Percentiles rank a stretch among this genome's conserved stretches.
phyloP scores from a whole-genome alignment of 2,113 vertebrate genomes.

The Axis porcinus region DNA sequence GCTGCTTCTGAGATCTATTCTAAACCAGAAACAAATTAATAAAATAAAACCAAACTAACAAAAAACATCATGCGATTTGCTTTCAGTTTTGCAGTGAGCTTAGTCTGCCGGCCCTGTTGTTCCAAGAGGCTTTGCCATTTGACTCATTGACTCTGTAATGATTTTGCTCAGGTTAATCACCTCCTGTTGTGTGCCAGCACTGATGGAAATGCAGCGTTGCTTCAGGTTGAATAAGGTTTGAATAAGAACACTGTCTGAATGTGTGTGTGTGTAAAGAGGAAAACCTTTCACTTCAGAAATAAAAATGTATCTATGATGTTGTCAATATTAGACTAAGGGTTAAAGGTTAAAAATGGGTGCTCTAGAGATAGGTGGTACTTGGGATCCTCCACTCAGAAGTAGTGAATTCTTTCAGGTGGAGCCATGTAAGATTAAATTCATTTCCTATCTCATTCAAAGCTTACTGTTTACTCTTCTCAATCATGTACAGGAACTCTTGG shows the following conservation, averaged over 20 bases:
- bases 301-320: not conserved
- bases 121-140: not conserved
- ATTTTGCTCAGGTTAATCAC: not conserved
- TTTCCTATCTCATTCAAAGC: not conserved
- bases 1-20: not conserved
- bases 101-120: not conserved
- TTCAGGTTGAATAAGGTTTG: not conserved
- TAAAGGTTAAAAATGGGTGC: not conserved
- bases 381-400: not conserved
- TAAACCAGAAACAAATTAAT: not conserved
- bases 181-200: not conserved
- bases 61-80: not conserved
- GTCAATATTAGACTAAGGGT: not conserved
- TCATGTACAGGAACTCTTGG: not conserved
- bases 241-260: not conserved
- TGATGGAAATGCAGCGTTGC: not conserved
- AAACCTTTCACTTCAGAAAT: not conserved
- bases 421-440: not conserved
- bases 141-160: not conserved
- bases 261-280: not conserved
- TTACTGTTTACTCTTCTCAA: not conserved
- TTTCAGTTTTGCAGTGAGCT: not conserved
- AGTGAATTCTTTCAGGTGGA: not conserved
- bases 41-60: not conserved
- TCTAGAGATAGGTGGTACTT: not conserved